Percentiles rank a stretch among this genome's conserved stretches.
These are phyloP conservation scores for Butorides virescens DNA, from an alignment of 2,113 vertebrate genomes.

Conservation along the genomic window DNA sequence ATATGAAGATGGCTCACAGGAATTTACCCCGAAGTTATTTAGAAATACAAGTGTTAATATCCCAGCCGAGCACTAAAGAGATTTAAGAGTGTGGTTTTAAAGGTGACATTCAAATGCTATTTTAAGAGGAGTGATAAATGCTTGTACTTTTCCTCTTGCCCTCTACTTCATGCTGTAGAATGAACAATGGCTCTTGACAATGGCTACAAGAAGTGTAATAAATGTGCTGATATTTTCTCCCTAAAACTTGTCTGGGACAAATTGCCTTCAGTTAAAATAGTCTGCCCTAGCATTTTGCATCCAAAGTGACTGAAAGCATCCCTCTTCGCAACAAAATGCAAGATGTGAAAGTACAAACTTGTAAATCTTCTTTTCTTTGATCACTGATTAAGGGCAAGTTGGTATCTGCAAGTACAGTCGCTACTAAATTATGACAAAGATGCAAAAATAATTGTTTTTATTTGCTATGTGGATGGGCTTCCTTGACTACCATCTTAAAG, in stretches of 20 bases:
- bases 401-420: background rate
- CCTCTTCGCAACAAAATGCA: background rate
- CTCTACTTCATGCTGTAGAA: slow-evolving; percentile 51
- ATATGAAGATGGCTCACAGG: background rate
- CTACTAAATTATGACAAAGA: background rate
- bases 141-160: slow-evolving; percentile 45
- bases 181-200: slow-evolving; percentile 13
- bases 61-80: slow-evolving; percentile 10
- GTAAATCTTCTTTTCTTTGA: background rate
- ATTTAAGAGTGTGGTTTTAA: slow-evolving; percentile 61
- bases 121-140: slow-evolving; percentile 71
- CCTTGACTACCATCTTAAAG: background rate
- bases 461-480: background rate
- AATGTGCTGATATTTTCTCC: slow-evolving; percentile 19
- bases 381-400: background rate
- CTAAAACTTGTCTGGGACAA: slow-evolving; percentile 25
- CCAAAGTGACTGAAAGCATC: background rate
- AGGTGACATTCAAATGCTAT: slow-evolving; percentile 71
- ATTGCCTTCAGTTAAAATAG: background rate
- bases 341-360: background rate
- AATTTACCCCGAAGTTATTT: slow-evolving; percentile 63
- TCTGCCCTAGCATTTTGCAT: background rate
- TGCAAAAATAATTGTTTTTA: background rate
- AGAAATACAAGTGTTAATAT: slow-evolving; percentile 58
- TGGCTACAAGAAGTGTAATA: slow-evolving; percentile 25